phyloP scores from a whole-genome alignment of 2,888 invertebrate genomes.

The Altica lythri region DNA sequence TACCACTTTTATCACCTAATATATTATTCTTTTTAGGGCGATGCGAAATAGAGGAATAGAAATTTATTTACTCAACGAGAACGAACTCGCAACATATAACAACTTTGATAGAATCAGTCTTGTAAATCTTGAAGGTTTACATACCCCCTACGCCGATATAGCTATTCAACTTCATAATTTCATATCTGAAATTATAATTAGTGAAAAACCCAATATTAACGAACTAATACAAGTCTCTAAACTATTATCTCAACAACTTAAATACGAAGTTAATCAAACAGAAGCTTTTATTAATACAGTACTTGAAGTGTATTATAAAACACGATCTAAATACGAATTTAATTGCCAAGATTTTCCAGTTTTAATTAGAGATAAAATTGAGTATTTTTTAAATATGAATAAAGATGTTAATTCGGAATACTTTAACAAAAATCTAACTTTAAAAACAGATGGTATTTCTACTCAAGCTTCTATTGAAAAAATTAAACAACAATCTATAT shows the following conservation, averaged over 20 bases:
- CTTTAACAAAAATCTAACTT: slow-evolving; percentile 49
- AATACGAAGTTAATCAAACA: slow-evolving; percentile 45
- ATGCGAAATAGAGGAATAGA: slow-evolving; percentile 99
- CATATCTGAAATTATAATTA: slow-evolving; percentile 57
- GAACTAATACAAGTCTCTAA: slow-evolving; percentile 70
- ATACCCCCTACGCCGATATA: slow-evolving; percentile 40
- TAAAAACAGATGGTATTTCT: slow-evolving; percentile 58
- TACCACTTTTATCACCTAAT: too few relatives aligned
- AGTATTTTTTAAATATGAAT: slow-evolving; percentile 34
- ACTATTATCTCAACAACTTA: slow-evolving; percentile 67
- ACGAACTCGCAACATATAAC: slow-evolving; percentile 41
- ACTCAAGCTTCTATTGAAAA: slow-evolving; percentile 60
- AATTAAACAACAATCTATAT: slow-evolving; percentile 60
- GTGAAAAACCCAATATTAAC: slow-evolving; percentile 66
- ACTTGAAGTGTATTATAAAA: slow-evolving; percentile 66
- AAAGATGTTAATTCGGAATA: slow-evolving; percentile 16
- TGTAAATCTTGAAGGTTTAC: slow-evolving; percentile 58
- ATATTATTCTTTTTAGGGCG: slow-evolving; percentile 69
- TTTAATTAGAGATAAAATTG: slow-evolving; percentile 59
- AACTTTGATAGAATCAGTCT: slow-evolving; percentile 61
- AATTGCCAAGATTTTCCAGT: slow-evolving; percentile 57
- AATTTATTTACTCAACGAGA: slow-evolving; percentile 66
- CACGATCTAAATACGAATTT: slow-evolving; percentile 48
- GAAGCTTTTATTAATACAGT: slow-evolving; percentile 65
- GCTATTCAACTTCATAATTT: slow-evolving; percentile 60